Base-by-base conservation (phyloP, 1,140 invertebrate species). In the Doryteuthis pealeii region DNA sequence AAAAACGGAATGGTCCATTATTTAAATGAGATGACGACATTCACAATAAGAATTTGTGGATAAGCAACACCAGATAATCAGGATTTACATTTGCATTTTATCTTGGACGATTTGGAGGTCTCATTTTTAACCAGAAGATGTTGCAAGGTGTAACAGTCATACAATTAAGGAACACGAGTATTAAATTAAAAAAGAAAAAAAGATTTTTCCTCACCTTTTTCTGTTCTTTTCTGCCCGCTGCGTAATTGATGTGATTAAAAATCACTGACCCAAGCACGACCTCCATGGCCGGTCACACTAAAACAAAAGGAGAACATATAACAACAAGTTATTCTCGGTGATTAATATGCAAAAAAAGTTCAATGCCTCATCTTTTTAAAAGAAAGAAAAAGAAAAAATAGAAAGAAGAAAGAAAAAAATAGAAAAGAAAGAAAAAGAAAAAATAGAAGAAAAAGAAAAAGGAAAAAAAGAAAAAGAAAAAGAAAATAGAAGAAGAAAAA, bases 201-300 rank as follows among this genome's bases (percentile, higher is more conserved):
- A 40, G 35, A 40, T 3, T 40, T 68, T 18, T 4, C 1, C 74
- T 58, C 77, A 89, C 89, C 89, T 80, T 92, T 91, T 85, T 95
- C 92, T 0, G 94, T 95, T 22, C 97, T 71, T 91, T 91, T 58
- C 92, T 91, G 1, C 93, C 97, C 68, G 97, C 97, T 73, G 93
- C 87, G 87, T 96, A 99, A 89, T 99, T 94, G 0, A 94, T 92
- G 89, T 98, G 93, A 83, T 93, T 92, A 30, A 95, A n/a, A 94
- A 89, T 98, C 93, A 84, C 96, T 93, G 69, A 95, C 92, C 97
- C 97, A 99, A 2, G 94, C 91, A 80, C 92, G 92, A 4, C 94
- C 95, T 80, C 94, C 94, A 89, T 96, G 93, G 18, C 87, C 86
- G 43, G 84, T 82, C 62, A 89, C 88, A 35, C 90, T 92, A 77